phyloP scores from a whole-genome alignment of 1,140 invertebrate genomes.

The Penaeus japonicus region DNA sequence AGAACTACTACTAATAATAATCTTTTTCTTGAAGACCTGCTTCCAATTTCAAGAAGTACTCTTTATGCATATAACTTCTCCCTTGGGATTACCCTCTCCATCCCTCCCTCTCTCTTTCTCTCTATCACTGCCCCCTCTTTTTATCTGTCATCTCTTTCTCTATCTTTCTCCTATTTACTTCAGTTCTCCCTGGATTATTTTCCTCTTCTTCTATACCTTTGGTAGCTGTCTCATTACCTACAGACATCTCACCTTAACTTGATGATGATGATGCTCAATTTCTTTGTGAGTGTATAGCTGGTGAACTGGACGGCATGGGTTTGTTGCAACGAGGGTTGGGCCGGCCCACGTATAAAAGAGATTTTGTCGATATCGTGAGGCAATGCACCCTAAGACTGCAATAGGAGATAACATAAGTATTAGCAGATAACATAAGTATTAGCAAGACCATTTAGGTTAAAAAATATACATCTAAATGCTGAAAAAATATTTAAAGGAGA shows the following conservation, averaged over 20 bases:
- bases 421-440: background rate
- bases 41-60: too few species aligned
- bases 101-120: too few species aligned
- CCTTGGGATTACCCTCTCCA: too few species aligned
- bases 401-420: background rate
- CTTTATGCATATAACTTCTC: too few species aligned
- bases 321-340: slow-evolving; percentile 53
- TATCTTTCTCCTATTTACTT: too few species aligned
- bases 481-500: background rate
- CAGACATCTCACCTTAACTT: slow-evolving; percentile 46
- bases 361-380: background rate
- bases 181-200: background rate
- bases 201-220: background rate
- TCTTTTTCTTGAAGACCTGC: too few species aligned
- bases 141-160: too few species aligned
- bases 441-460: background rate
- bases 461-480: background rate
- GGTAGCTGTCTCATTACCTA: background rate
- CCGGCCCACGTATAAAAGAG: slow-evolving; percentile 57
- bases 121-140: too few species aligned
- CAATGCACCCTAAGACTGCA: slow-evolving; percentile 53
- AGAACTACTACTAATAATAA: too few species aligned
- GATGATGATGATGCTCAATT: slow-evolving; percentile 28
- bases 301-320: slow-evolving; percentile 46
- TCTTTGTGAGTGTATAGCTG: slow-evolving; percentile 33